phyloP scores from a whole-genome alignment of 2,888 invertebrate species.

The Hyalella azteca region DNA sequence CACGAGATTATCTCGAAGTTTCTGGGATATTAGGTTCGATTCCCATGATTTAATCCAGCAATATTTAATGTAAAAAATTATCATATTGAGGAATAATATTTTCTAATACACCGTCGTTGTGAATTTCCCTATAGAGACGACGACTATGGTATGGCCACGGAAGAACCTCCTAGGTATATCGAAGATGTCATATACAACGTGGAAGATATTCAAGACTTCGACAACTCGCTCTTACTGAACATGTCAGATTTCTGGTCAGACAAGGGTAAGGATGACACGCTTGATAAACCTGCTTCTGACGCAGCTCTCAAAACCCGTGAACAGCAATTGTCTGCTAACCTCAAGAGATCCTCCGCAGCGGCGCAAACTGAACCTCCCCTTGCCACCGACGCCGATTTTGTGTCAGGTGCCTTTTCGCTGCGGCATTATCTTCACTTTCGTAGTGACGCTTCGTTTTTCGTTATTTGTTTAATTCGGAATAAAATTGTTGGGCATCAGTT shows the following conservation, averaged over 20 bases:
- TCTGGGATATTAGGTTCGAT: too few species aligned
- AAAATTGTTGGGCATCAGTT: too few species aligned
- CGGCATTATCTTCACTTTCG: neutral
- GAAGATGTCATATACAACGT: constrained; percentile 43
- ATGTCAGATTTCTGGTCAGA: constrained; percentile 40
- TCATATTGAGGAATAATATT: too few species aligned
- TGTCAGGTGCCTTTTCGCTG: constrained; percentile 17
- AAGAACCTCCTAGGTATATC: constrained; percentile 35
- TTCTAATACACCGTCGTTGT: neutral
- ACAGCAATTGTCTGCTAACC: constrained; percentile 8
- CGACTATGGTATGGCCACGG: neutral
- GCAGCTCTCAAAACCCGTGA: neutral
- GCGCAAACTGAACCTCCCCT: constrained; percentile 1
- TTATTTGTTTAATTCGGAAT: too few species aligned
- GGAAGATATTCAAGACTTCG: constrained; percentile 42
- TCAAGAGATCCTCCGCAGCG: neutral
- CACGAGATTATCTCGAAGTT: too few species aligned
- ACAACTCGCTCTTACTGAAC: constrained; percentile 40
- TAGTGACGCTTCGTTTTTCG: too few species aligned
- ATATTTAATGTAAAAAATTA: too few species aligned
- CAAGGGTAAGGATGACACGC: constrained; percentile 30
- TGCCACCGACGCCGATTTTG: constrained; percentile 15
- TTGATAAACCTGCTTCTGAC: neutral
- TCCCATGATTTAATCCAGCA: too few species aligned
- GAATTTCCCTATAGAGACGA: neutral